Conservation (phyloP, 2,797 vertebrate species). For the Benthosema pterotum region DNA sequence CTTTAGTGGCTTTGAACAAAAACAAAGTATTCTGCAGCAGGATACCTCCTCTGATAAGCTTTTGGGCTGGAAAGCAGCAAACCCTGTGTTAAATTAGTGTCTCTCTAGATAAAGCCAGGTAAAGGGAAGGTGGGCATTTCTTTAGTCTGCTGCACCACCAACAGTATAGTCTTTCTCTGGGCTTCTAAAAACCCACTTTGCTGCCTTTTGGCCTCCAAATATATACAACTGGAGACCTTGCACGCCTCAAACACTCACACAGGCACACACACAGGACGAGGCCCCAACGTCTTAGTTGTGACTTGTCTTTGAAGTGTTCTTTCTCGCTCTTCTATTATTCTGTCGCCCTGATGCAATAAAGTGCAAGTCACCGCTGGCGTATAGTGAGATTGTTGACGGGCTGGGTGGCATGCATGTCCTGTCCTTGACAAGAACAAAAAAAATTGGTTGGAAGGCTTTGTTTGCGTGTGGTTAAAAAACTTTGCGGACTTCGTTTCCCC, state of each 20-base stretch:
- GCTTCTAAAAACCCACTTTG: constrained; percentile 14
- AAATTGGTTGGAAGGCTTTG: background rate
- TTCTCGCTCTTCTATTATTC: constrained; percentile 9
- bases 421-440: constrained; percentile 17
- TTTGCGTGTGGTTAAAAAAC: background rate
- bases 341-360: constrained; percentile 59
- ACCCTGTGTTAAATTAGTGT: constrained; percentile 12
- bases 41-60: constrained; percentile 18
- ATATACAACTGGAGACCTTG: constrained; percentile 30
- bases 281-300: constrained; percentile 30
- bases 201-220: constrained; percentile 24
- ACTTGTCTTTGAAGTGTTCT: constrained; percentile 39
- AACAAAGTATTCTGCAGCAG: background rate
- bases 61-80: constrained; percentile 30
- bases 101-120: constrained; percentile 26
- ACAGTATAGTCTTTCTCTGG: constrained; percentile 15
- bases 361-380: constrained; percentile 44
- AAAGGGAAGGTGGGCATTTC: constrained; percentile 28
- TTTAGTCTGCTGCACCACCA: constrained; percentile 20
- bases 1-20: constrained; percentile 7
- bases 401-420: constrained; percentile 19
- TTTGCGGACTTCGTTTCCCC: background rate
- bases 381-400: constrained; percentile 21
- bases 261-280: constrained; percentile 4
- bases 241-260: constrained; percentile 24